Base-by-base conservation (phyloP, 2,797 vertebrate genomes). In the Rachycentron canadum region DNA sequence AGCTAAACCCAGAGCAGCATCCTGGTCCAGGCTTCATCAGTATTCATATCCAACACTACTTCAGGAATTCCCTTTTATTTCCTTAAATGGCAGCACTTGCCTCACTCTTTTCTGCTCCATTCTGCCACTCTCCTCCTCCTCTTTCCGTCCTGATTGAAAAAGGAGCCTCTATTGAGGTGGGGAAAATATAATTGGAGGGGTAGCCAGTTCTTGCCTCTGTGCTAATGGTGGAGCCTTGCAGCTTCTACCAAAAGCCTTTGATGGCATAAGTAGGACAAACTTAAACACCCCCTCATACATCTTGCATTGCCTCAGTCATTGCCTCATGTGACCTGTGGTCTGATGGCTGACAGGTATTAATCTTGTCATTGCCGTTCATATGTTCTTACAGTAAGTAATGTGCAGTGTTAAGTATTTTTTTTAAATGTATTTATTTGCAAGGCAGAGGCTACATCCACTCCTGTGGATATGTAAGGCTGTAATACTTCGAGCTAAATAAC, bases 1-100 rank as follows among this genome's bases (percentile, higher is more conserved):
- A 79, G 34, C 57, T 66, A 79, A 81, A 63, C 26, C n/a, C 40
- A 61, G 60, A 75, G 26, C 62, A 70, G 57, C 76, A 63, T 85
- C 58, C 43, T 32, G 32, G 67, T 67, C 43, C 71, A 75, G 26
- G 47, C 67, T 64, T 78, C 53, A 60, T 86, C 68, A 63, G 36
- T 83, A 79, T 89, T 90, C 86, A 90, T 65, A 50, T 34, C 77
- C 25, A 1, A 57, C 63, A 50, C 83, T 80, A 60, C 68, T 87
- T 89, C 79, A 90, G 88, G 73, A 93, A 88, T 89, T 90, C 90
- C 86, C 78, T 91, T 90, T 93, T 78, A 87, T 91, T 87, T 83
- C 81, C 88, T 88, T 82, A 85, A 86, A 86, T 86, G 82, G 74
- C 64, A 82, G 68, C 81, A 77, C 79, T 85, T 38, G 16, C 49